Base-by-base conservation (phyloP, 2,797 vertebrate genomes). In the Hafferia zeledoni region DNA sequence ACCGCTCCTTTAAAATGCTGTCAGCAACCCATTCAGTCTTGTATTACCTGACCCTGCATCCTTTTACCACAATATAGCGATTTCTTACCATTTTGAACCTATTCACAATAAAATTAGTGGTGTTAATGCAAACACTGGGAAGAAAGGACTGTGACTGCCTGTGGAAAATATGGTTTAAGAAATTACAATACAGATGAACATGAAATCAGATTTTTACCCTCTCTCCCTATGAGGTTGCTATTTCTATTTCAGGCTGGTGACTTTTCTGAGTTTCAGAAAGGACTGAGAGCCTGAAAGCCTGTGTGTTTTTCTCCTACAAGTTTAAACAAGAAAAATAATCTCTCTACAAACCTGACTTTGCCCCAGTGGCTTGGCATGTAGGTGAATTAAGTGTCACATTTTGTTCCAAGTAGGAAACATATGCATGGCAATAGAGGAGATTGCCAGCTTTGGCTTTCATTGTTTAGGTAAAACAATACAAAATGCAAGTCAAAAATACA, bases 291-390 rank as follows among this genome's bases (percentile, higher is more conserved):
- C 68, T 76, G 52, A 65, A 69, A 76, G n/a, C 18, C 61, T 1
- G 7, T 17, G 11, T 27, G 8, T 17, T 43, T 76, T 69, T 37
- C 63, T 76, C 64, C 47, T 31, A 23, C 31, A 61, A 57, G 33
- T 55, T 89, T 47, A 72, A 96, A 91, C 37, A 89, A 71, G 41
- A 63, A 79, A 83, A 31, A 59, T 28, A 91, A 85, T 70, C 64
- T 81, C 43, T 88, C 64, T 52, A 55, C 30, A 86, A 83, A 83
- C 56, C 39, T 60, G 79, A 33, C 56, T 85, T 70, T 94, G 68
- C 60, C 44, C 44, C 50, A 41, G 33, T 59, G 75, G 37, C 23
- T 75, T 94, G 91, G 76, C 82, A 87, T 2, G 0, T 31, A 76
- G 41, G 33, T 83, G 44, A 89, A 70, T 37, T 55, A 69, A 46